These are phyloP conservation scores for Diorhabda elongata DNA, from an alignment of 1,140 invertebrate species.

Conservation along the genomic window DNA sequence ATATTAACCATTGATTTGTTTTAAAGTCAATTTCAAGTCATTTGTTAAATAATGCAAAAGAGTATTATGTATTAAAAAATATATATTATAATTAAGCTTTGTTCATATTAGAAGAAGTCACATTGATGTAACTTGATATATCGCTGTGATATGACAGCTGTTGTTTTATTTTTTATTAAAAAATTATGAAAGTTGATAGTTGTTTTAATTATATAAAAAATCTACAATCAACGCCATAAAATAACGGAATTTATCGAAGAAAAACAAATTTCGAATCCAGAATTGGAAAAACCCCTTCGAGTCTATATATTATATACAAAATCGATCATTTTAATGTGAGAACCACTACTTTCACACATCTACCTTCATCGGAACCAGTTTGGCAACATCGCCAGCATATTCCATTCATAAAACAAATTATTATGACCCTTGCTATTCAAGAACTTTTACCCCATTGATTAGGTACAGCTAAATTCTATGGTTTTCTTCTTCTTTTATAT, in stretches of 20 bases:
- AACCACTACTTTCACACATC: not conserved
- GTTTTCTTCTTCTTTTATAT: no score
- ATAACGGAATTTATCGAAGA: not conserved
- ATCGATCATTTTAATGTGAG: not conserved
- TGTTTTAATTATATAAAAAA: slow-evolving; percentile 9
- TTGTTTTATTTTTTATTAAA: slow-evolving; percentile 28
- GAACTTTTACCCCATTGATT: no score
- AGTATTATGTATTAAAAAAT: slow-evolving; percentile 18
- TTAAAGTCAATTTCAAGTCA: slow-evolving; percentile 13
- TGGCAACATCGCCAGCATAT: no score
- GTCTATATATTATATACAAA: not conserved
- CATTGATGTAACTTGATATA: slow-evolving; percentile 17
- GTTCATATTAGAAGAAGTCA: slow-evolving; percentile 10
- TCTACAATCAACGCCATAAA: not conserved
- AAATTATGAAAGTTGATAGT: not conserved
- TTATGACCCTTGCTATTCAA: no score
- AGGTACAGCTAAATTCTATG: no score
- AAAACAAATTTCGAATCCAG: not conserved
- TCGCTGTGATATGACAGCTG: slow-evolving; percentile 24
- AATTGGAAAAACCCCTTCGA: not conserved
- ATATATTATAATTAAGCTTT: slow-evolving; percentile 11
- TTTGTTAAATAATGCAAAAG: slow-evolving; percentile 17
- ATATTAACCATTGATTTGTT: slow-evolving; percentile 11
- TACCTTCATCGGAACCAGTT: not conserved
- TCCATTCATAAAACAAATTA: no score